Conservation (phyloP, 2,797 vertebrate species). For the Glyptemys insculpta region DNA sequence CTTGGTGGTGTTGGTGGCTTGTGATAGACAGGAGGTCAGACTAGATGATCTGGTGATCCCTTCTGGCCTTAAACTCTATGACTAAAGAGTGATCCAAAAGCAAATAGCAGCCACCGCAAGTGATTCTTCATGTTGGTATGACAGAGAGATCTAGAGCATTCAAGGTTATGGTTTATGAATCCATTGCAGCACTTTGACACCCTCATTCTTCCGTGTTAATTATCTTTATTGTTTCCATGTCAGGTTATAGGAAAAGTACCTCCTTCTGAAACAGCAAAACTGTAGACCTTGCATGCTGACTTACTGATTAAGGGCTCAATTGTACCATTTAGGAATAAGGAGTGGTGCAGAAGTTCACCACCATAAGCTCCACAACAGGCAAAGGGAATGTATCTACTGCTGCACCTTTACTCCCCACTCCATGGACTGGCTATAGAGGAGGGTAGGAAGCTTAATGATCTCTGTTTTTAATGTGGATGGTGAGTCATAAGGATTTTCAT, state of each 20-base stretch:
- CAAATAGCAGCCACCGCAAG: neutral
- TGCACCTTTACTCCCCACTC: neutral
- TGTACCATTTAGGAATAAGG: neutral
- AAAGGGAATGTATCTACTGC: neutral
- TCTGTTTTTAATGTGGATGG: accelerated
- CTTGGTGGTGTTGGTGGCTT: neutral
- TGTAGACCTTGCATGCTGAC: neutral
- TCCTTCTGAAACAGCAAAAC: neutral
- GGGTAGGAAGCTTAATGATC: neutral
- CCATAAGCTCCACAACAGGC: neutral
- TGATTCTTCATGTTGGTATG: neutral
- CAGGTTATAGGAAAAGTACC: neutral
- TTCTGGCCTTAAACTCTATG: neutral
- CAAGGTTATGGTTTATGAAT: accelerated
- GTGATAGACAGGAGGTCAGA: neutral
- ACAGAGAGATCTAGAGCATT: neutral
- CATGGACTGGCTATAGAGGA: neutral
- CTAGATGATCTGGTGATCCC: neutral
- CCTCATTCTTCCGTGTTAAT: neutral
- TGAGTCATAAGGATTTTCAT: accelerated
- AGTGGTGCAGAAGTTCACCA: neutral
- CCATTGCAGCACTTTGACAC: neutral
- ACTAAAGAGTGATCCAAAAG: neutral
- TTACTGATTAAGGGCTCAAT: neutral
- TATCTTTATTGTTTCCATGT: neutral